Base-by-base conservation (phyloP, 2,113 vertebrate species). In the Menidia beryllina region DNA sequence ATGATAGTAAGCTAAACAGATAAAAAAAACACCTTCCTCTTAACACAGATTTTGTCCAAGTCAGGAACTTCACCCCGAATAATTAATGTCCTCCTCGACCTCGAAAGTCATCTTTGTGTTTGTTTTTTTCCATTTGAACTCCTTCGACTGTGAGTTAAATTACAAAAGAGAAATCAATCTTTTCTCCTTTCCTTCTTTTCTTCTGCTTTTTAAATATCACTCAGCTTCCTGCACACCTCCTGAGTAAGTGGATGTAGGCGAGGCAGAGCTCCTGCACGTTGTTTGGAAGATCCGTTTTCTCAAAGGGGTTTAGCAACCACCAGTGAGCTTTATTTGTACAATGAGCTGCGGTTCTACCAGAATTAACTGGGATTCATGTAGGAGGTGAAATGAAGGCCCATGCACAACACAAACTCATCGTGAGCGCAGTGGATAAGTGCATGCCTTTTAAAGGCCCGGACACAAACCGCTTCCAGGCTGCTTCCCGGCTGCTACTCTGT, bases 381-480 rank as follows among this genome's bases (percentile, higher is more conserved):
- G 24, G 14, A 17, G 11, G n/a, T 38, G 13, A 34, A 13, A 9
- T 38, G 38, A 34, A 34, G 30, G 21, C 38, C 41, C 52, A 47
- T 26, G 50, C 36, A 21, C 38, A 20, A 52, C 52, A 74, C 49
- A 36, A 41, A 69, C 38, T 49, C 13, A 59, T 23, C 21, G 38
- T 48, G 26, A 25, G 60, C 25, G 43, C 56, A 67, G 15, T 72
- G 13, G 13, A 62, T 30, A 23, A 69, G 49, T 14, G 36, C 47
- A 24, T 30, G 39, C 54, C 73, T 66, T 55, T 55, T 56, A 25
- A 6, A 20, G 39, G 26, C 75, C 51, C 57, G 58, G 63, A 69
- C 87, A 81, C 77, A 85, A 72, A 83, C 65, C 57, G 50, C 65
- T 66, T 62, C 82, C 77, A 69, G 55, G 52, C 80, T 68, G 38